Evolutionary conservation across 2,797 vertebrate species (phyloP), one percentile per base, ranked within the genome.

Genomic region (Toxotes lorentzi): DNA sequence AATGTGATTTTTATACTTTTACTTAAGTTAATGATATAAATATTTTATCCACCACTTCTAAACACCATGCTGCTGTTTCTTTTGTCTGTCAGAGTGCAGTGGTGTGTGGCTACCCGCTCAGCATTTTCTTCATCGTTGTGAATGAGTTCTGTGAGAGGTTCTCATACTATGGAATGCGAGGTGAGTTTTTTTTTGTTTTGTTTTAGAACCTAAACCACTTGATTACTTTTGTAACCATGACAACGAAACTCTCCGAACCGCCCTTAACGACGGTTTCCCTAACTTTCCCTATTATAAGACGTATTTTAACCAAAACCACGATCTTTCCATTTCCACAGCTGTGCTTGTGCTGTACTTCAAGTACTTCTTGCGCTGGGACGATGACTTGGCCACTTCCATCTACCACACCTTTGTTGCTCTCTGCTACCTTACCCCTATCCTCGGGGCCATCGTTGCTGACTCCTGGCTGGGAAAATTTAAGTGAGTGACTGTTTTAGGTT

Each of bases 151-250:
- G 97, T 0, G 97, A 99, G 91, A 92, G 97, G 21, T 99, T 99
- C 89, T 99, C 98, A 91, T 99, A 98, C 94, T 98, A 98, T 98
- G 97, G 97, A 87, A 99, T 98, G 97, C 93, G 95, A 95, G 97
- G 97, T 99, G 93, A 95, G 94, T 73, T 59, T 57, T 21, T 63
- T 43, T 34, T 2, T 57, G 19, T 63, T 43, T 34, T 2, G 0
- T 51, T 65, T 19, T 19, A 7, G 16, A 56, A 60, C 6, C 17
- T 24, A 23, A 35, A 66, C 23, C 19, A 56, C 0, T 2, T 40
- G 9, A 2, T 35, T 13, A 1, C 32, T 24, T 51, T 27, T 68
- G 21, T 73, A 41, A 53, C 17, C 34, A 43, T 43, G 21, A 11
- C 9, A 0, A 23, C 4, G 3, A 48, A 48, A 9, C 10, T 23